Conservation (phyloP, 1,140 invertebrate species). For the Drosophila bocki region DNA sequence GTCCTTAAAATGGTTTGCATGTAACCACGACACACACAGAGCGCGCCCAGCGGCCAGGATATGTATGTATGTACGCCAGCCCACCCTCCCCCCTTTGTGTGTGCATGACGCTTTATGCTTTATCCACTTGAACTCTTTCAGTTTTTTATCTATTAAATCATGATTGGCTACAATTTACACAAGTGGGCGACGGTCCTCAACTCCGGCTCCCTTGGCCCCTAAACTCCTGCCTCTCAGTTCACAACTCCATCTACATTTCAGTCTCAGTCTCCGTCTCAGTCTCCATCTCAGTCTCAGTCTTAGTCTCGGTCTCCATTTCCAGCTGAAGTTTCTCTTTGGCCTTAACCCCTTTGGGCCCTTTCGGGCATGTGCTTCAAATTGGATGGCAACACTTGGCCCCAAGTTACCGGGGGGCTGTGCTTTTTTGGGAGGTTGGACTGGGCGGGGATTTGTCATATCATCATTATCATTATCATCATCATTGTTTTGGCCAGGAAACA, state of each 20-base stretch:
- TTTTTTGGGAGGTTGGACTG: neutral
- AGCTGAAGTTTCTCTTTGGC: slow-evolving; percentile 19
- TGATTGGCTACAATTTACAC: slow-evolving; percentile 82
- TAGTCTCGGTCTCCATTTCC: slow-evolving; percentile 14
- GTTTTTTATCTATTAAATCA: slow-evolving; percentile 83
- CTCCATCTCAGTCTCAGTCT: neutral
- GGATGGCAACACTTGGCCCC: slow-evolving; percentile 34
- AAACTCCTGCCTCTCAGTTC: neutral
- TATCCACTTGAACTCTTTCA: slow-evolving; percentile 82
- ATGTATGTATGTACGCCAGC: neutral
- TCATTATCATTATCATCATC: neutral
- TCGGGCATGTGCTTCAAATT: slow-evolving; percentile 42
- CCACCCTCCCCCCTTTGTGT: slow-evolving; percentile 21
- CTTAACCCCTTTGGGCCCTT: slow-evolving; percentile 8
- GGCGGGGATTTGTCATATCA: slow-evolving; percentile 34
- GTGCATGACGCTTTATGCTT: slow-evolving; percentile 78
- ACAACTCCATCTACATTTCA: slow-evolving; percentile 7
- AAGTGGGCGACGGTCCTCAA: slow-evolving; percentile 56
- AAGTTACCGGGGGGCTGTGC: neutral
- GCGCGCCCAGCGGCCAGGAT: neutral
- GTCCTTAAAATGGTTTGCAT: slow-evolving; percentile 68
- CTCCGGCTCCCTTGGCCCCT: neutral
- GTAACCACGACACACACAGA: neutral
- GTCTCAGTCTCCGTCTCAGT: neutral
- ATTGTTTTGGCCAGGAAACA: neutral